These are phyloP conservation scores for Chaitophorus viminalis DNA, from an alignment of 2,888 invertebrate genomes.

Conservation along the genomic window DNA sequence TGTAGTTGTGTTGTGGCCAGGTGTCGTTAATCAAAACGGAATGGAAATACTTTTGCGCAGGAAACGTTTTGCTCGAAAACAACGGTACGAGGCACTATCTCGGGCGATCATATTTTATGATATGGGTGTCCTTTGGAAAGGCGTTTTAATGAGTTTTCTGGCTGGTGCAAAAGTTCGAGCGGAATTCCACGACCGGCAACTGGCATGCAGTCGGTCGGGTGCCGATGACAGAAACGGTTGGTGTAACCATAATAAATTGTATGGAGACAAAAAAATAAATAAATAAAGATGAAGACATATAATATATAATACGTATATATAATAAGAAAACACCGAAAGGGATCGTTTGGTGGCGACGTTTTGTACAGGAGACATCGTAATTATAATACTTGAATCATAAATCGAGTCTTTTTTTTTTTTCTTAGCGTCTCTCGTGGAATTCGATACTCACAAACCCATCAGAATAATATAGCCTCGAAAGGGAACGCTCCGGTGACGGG, in stretches of 20 bases:
- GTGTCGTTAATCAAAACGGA: slow-evolving; percentile 52
- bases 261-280: slow-evolving; percentile 10
- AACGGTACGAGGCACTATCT: slow-evolving; percentile 8
- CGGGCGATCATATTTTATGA: slow-evolving; percentile 56
- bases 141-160: slow-evolving; percentile 62
- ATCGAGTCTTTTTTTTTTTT: slow-evolving; percentile 36
- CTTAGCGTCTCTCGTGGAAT: slow-evolving; percentile 3
- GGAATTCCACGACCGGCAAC: slow-evolving; percentile 47
- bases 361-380: slow-evolving; percentile 47
- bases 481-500: not conserved
- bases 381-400: slow-evolving; percentile 53
- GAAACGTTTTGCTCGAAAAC: slow-evolving; percentile 40
- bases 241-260: slow-evolving; percentile 57
- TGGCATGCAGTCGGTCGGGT: slow-evolving; percentile 53
- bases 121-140: slow-evolving; percentile 51
- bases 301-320: not conserved
- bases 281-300: not conserved
- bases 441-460: not conserved
- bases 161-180: slow-evolving; percentile 44
- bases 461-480: not conserved
- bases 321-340: slow-evolving; percentile 45
- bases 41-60: slow-evolving; percentile 42
- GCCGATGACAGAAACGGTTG: slow-evolving; percentile 60
- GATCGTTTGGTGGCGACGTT: slow-evolving; percentile 37
- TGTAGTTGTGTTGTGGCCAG: slow-evolving; percentile 15